Evolutionary conservation across 2,113 vertebrate genomes (phyloP).

Genomic region (Poecile atricapillus): DNA sequence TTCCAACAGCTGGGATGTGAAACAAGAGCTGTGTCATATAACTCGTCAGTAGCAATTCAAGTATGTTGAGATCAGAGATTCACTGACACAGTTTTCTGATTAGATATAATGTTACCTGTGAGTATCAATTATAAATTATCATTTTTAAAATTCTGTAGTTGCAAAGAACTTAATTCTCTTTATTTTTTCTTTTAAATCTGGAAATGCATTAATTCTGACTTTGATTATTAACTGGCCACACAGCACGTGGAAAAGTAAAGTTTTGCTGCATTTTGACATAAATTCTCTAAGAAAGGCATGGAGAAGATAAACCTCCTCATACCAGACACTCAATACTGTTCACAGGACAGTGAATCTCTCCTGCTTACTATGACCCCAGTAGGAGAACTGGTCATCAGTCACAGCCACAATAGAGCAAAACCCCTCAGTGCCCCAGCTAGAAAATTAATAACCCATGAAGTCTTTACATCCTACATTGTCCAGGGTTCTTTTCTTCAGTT

Average conservation of each 20-base stretch:
- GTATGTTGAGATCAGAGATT: neutral
- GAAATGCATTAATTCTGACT: neutral
- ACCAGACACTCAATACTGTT: neutral
- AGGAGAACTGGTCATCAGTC: neutral
- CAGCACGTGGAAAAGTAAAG: neutral
- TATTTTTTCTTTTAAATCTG: neutral
- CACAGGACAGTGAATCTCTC: neutral
- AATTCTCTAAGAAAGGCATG: conserved; percentile 14
- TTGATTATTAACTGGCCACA: neutral
- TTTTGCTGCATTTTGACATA: neutral
- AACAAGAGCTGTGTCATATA: neutral
- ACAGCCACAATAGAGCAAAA: neutral
- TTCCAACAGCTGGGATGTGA: neutral
- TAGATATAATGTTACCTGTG: neutral
- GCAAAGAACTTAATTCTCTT: neutral
- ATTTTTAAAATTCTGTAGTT: neutral
- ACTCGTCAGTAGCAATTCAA: neutral
- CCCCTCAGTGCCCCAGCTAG: neutral
- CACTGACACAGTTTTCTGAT: neutral
- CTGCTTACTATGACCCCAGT: neutral
- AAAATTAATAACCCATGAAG: neutral
- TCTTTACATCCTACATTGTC: neutral
- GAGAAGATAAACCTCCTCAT: neutral
- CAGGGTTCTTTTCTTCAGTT: neutral
- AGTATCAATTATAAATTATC: neutral